Percentiles rank a stretch among this genome's conserved stretches.
Conservation (phyloP, 2,113 vertebrate genomes). For the Ammodytes marinus region DNA sequence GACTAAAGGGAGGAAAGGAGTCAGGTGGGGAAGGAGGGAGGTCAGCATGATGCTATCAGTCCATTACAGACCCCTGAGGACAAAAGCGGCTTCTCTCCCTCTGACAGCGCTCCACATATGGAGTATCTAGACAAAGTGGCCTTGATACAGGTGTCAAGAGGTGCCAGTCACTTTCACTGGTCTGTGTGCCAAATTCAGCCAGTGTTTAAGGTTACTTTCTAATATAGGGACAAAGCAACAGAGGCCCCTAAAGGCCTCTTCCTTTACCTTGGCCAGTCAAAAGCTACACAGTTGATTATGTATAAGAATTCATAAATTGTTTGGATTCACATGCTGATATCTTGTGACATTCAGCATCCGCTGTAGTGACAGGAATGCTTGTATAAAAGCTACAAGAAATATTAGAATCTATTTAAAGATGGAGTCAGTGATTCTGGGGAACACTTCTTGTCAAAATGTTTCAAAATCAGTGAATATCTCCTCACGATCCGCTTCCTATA, state of each 20-base stretch:
- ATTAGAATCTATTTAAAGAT: too few species aligned
- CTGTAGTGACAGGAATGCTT: not conserved
- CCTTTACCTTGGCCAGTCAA: slow-evolving; percentile 5
- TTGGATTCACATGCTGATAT: not conserved
- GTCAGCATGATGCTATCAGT: slow-evolving; percentile 80
- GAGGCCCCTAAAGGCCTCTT: slow-evolving; percentile 15
- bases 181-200: slow-evolving; percentile 51
- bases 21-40: slow-evolving; percentile 65
- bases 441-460: too few species aligned
- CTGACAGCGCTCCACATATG: slow-evolving; percentile 68
- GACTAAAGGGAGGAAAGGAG: slow-evolving; percentile 61
- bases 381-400: not conserved
- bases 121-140: slow-evolving; percentile 66
- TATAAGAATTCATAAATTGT: slow-evolving; percentile 7
- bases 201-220: slow-evolving; percentile 58
- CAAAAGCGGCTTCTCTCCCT: slow-evolving; percentile 75
- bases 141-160: slow-evolving; percentile 79
- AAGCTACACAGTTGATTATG: not conserved
- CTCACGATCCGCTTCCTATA: too few species aligned
- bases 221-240: slow-evolving; percentile 27
- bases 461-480: too few species aligned
- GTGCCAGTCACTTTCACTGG: slow-evolving; percentile 66
- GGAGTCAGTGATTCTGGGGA: too few species aligned
- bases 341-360: slow-evolving; percentile 6
- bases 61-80: slow-evolving; percentile 78